These are phyloP conservation scores for Prosopocoilus inquinatus DNA, from an alignment of 2,888 invertebrate species.

Conservation along the genomic window DNA sequence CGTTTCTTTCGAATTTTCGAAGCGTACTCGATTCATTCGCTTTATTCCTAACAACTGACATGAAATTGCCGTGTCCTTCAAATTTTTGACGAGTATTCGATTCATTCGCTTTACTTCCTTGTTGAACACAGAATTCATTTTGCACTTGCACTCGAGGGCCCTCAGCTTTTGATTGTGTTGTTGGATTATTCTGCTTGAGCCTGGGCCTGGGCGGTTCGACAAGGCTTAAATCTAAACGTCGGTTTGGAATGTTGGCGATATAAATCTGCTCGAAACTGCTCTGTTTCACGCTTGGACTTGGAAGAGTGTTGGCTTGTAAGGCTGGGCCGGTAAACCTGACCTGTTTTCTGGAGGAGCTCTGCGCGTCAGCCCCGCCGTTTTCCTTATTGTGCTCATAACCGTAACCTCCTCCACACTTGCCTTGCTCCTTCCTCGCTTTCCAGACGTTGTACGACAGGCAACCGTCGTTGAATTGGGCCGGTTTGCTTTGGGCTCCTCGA, in stretches of 20 bases:
- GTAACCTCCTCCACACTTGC: slow-evolving; percentile 1
- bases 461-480: slow-evolving; percentile 17
- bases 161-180: neutral
- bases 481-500: neutral
- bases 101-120: neutral
- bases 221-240: slow-evolving; percentile 46
- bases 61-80: neutral
- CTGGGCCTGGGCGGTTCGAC: slow-evolving; percentile 33
- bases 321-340: slow-evolving; percentile 43
- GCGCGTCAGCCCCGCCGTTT: slow-evolving; percentile 17
- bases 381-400: neutral
- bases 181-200: neutral
- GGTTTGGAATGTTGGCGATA: slow-evolving; percentile 47
- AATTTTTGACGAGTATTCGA: neutral
- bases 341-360: slow-evolving; percentile 38
- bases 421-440: slow-evolving; percentile 30
- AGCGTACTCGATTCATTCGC: neutral
- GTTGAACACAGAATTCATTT: neutral
- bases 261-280: slow-evolving; percentile 46
- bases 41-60: neutral
- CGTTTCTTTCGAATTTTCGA: neutral
- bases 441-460: slow-evolving; percentile 34
- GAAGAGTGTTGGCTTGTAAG: slow-evolving; percentile 12
- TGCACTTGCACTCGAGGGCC: no score
- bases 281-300: slow-evolving; percentile 14